phyloP scores from a whole-genome alignment of 2,888 invertebrate genomes.

The Sepiola atlantica region DNA sequence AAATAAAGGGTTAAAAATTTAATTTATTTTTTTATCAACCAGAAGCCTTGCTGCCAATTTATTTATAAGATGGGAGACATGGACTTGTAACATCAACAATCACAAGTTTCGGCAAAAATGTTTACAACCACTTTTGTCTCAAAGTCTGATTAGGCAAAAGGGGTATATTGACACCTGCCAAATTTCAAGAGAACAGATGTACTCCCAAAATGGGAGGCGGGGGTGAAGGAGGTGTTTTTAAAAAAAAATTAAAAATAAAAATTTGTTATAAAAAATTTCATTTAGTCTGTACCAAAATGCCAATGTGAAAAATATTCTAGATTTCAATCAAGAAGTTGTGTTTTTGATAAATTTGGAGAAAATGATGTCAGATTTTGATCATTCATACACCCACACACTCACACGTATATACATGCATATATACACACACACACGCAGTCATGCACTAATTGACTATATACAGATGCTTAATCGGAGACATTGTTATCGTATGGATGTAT shows the following conservation, averaged over 20 bases:
- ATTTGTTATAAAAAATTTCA: neutral
- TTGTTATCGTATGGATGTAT: neutral
- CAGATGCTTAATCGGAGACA: neutral
- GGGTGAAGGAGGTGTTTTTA: no score
- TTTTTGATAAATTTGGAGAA: slow-evolving; percentile 11
- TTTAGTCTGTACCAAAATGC: slow-evolving; percentile 11
- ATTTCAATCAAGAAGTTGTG: slow-evolving; percentile 32
- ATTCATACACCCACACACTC: neutral
- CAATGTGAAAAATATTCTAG: neutral
- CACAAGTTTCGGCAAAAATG: neutral
- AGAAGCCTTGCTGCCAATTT: slow-evolving; percentile 21
- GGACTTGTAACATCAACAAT: neutral
- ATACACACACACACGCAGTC: neutral
- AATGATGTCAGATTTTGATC: neutral
- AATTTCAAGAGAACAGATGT: neutral
- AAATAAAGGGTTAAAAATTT: slow-evolving; percentile 10
- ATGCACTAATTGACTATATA: neutral
- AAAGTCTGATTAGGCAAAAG: slow-evolving; percentile 24
- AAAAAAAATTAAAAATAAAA: neutral
- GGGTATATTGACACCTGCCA: neutral
- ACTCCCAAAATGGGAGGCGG: neutral
- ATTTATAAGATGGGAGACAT: slow-evolving; percentile 12
- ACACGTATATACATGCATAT: neutral
- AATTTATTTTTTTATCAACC: slow-evolving; percentile 32
- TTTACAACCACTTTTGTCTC: slow-evolving; percentile 20